Conservation (phyloP, 2,888 invertebrate genomes). For the Himalopsyche japonica region DNA sequence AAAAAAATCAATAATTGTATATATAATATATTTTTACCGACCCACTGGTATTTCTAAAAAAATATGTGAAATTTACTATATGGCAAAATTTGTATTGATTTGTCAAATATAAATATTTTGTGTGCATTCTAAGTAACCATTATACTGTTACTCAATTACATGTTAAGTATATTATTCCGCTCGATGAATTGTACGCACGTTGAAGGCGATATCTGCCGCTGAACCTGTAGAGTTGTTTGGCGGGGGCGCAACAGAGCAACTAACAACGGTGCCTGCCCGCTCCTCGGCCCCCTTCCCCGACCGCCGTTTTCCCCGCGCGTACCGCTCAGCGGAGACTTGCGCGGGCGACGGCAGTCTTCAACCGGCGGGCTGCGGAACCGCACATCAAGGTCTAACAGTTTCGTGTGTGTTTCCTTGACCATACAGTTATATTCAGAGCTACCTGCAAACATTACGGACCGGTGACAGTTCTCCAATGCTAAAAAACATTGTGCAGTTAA, state of each 20-base stretch:
- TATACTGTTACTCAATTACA: background rate
- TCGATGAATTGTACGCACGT: constrained; percentile 42
- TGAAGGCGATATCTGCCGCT: constrained; percentile 48
- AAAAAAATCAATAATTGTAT: too few species aligned
- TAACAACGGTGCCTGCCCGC: constrained; percentile 29
- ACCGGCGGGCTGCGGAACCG: constrained; percentile 51
- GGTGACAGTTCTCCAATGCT: background rate
- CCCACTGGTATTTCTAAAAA: too few species aligned
- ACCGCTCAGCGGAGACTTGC: constrained; percentile 44
- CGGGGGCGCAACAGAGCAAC: constrained; percentile 25
- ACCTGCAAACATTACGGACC: background rate
- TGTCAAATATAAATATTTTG: too few species aligned
- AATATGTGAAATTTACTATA: too few species aligned
- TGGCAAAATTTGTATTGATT: too few species aligned
- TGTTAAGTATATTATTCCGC: background rate
- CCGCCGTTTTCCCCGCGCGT: constrained; percentile 44
- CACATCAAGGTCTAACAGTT: constrained; percentile 41
- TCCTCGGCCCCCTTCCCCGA: constrained; percentile 1
- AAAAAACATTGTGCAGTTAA: background rate
- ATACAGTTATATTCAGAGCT: background rate
- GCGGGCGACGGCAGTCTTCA: constrained; percentile 52
- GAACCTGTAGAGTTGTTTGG: constrained; percentile 45
- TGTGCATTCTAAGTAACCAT: too few species aligned
- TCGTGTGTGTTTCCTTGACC: background rate
- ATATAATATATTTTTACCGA: too few species aligned